phyloP scores from a whole-genome alignment of 2,797 vertebrate species.

The Acanthurus leucopareius region DNA sequence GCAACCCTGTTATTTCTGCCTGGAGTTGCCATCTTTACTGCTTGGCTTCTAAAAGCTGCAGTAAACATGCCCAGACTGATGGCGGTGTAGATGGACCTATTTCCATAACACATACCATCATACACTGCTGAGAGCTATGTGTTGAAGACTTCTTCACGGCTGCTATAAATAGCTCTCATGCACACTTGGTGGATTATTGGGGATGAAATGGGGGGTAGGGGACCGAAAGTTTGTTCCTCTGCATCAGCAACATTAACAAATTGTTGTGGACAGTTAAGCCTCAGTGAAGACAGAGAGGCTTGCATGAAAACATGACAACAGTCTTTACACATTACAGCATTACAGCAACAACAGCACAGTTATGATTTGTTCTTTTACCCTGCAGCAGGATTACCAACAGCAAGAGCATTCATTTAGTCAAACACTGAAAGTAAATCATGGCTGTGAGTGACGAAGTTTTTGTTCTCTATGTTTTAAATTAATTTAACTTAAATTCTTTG shows the following conservation, averaged over 20 bases:
- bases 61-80: conserved; percentile 13
- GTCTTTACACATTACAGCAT: background rate
- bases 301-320: background rate
- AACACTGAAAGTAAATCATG: background rate
- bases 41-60: conserved; percentile 38
- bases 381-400: background rate
- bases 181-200: conserved; percentile 61
- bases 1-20: background rate
- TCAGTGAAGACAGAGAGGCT: background rate
- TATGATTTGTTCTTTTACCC: conserved; percentile 17
- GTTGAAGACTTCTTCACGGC: conserved; percentile 65
- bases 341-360: background rate
- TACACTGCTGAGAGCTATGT: conserved; percentile 55
- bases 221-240: conserved; percentile 22
- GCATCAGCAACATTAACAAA: conserved; percentile 20
- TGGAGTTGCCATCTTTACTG: conserved; percentile 20
- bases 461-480: background rate
- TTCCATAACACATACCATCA: conserved; percentile 67
- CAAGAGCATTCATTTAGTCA: conserved; percentile 21
- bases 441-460: background rate
- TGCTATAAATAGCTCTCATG: conserved; percentile 70
- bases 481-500: background rate
- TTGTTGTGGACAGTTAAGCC: background rate
- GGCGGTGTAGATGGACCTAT: conserved; percentile 23
- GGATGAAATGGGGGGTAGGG: conserved; percentile 51